phyloP scores from a whole-genome alignment of 2,797 vertebrate genomes.

The Crenuchus spilurus region DNA sequence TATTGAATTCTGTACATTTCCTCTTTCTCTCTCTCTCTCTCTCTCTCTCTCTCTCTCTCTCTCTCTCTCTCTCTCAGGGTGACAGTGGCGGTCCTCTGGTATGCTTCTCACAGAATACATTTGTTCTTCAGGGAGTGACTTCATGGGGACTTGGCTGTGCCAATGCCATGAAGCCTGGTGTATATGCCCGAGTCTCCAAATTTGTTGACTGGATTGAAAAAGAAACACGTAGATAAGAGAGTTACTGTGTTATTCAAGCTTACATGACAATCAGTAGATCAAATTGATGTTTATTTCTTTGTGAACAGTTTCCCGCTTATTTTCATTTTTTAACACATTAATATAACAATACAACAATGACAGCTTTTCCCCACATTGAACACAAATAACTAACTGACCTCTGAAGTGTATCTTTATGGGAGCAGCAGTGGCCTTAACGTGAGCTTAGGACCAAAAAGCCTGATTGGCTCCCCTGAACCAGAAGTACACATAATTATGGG shows the following conservation, averaged over 20 bases:
- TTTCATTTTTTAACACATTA: not conserved
- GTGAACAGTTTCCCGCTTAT: not conserved
- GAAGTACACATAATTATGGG: no score
- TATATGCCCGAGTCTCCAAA: slow-evolving; percentile 89
- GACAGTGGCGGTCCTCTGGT: slow-evolving; percentile 96
- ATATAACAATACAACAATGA: not conserved
- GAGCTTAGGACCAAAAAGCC: no score
- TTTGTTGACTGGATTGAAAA: slow-evolving; percentile 85
- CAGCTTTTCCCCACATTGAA: not conserved
- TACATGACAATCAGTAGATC: not conserved
- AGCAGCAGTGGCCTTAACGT: no score
- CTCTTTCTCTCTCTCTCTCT: not conserved
- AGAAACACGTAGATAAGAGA: slow-evolving; percentile 74
- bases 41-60: not conserved
- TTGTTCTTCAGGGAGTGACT: slow-evolving; percentile 90
- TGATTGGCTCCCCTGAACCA: no score
- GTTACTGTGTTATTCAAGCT: slow-evolving; percentile 42
- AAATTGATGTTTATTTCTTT: not conserved
- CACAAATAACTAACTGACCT: not conserved
- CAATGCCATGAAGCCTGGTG: slow-evolving; percentile 90
- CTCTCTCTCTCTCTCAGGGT: slow-evolving; percentile 75
- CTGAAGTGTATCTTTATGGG: no score
- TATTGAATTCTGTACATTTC: not conserved
- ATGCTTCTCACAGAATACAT: slow-evolving; percentile 83
- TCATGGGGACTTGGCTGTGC: slow-evolving; percentile 97